Evolutionary conservation across 2,888 invertebrate species (phyloP).

Genomic region (Lepeophtheirus nordmannii): DNA sequence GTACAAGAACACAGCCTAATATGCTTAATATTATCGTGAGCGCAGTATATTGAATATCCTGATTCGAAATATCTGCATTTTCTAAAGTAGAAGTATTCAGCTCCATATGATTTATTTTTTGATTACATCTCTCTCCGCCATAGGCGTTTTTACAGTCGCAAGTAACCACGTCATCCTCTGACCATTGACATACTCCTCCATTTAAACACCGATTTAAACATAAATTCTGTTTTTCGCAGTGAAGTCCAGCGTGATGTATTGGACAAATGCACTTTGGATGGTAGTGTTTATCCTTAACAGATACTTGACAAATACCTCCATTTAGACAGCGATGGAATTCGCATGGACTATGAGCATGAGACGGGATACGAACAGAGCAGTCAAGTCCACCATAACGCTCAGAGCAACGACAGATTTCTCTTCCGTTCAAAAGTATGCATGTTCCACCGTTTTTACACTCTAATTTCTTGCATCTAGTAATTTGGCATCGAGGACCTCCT

Average conservation of each 20-base stretch:
- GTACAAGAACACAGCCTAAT: conserved; percentile 29
- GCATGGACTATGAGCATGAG: conserved; percentile 48
- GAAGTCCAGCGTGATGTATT: conserved; percentile 29
- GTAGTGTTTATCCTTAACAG: conserved; percentile 37
- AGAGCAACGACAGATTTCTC: conserved; percentile 35
- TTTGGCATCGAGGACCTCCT: conserved; percentile 40
- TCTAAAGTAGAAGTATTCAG: neutral
- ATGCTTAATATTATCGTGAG: conserved; percentile 28
- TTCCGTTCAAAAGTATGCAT: conserved; percentile 10
- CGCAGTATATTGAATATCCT: conserved; percentile 18
- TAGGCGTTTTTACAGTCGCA: conserved; percentile 42
- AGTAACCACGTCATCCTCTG: conserved; percentile 5
- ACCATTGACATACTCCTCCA: conserved; percentile 18
- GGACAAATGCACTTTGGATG: conserved; percentile 36
- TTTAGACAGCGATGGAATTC: conserved; percentile 40
- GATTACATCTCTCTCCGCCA: conserved; percentile 42
- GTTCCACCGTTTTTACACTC: conserved; percentile 18
- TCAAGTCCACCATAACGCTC: conserved; percentile 42
- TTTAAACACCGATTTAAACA: conserved; percentile 27
- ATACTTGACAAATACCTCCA: conserved; percentile 45
- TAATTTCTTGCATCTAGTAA: conserved; percentile 37
- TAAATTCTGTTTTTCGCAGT: conserved; percentile 28
- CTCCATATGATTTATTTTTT: conserved; percentile 29
- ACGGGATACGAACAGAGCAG: conserved; percentile 42
- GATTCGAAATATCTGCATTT: neutral